Conservation (phyloP, 2,888 invertebrate genomes). For the Cheilosia grossa region DNA sequence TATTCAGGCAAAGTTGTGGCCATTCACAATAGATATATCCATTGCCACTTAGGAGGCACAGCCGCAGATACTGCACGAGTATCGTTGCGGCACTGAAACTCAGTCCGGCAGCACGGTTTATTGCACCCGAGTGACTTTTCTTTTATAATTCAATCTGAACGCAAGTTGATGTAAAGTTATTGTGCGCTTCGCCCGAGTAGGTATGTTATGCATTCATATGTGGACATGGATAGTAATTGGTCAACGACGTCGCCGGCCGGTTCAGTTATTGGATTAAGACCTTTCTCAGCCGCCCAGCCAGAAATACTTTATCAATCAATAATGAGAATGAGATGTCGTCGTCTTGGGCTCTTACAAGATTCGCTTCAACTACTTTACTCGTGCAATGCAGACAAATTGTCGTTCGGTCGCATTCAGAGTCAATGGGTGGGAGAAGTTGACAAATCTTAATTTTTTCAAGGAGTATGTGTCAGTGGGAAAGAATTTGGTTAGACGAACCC, state of each 20-base stretch:
- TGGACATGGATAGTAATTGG: constrained; percentile 31
- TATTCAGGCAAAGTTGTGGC: constrained; percentile 16
- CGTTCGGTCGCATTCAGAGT: background rate
- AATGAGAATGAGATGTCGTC: constrained; percentile 17
- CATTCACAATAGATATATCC: constrained; percentile 51
- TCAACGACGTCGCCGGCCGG: constrained; percentile 20
- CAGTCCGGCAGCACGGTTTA: constrained; percentile 48
- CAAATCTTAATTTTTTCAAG: constrained; percentile 7
- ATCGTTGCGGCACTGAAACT: constrained; percentile 8
- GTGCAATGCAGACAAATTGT: constrained; percentile 31
- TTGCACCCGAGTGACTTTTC: constrained; percentile 61
- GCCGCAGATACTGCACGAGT: constrained; percentile 8
- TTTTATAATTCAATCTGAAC: constrained; percentile 63
- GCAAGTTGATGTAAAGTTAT: constrained; percentile 40
- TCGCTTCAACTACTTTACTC: background rate
- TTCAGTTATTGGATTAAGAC: constrained; percentile 40
- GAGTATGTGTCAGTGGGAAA: background rate
- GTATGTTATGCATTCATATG: constrained; percentile 29
- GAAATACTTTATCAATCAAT: constrained; percentile 48
- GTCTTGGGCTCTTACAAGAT: constrained; percentile 6
- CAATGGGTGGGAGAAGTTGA: background rate
- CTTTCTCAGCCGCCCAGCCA: constrained; percentile 14
- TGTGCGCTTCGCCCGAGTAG: constrained; percentile 3
- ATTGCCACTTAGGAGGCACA: constrained; percentile 20
- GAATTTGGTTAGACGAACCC: background rate